Evolutionary conservation across 2,113 vertebrate genomes (phyloP).

Genomic region (Python bivittatus): DNA sequence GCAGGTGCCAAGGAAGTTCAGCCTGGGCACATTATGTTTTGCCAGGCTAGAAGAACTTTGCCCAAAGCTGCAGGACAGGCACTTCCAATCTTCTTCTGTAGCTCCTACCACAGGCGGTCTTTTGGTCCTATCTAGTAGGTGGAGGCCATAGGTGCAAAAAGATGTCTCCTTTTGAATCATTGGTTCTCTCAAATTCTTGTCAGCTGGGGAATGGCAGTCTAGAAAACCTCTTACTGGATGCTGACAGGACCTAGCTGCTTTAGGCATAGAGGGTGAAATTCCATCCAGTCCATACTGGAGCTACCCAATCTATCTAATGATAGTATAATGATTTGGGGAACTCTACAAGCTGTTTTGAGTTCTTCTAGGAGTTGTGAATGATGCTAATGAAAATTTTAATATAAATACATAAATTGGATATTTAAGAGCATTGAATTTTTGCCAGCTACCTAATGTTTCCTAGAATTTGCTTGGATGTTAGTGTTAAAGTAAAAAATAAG

Average conservation of each 20-base stretch:
- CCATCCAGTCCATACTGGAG: not conserved
- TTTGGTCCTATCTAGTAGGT: no score
- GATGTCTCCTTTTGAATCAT: not conserved
- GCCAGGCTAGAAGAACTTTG: no score
- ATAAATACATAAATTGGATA: not conserved
- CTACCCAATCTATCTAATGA: not conserved
- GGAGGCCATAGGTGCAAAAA: no score
- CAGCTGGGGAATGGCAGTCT: not conserved
- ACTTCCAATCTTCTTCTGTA: no score
- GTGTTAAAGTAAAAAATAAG: constrained; percentile 4
- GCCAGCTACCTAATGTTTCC: not conserved
- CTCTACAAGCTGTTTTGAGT: not conserved
- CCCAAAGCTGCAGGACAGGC: no score
- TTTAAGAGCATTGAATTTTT: not conserved
- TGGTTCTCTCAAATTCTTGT: not conserved
- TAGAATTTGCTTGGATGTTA: not conserved
- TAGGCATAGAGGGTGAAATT: not conserved
- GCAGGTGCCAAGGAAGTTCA: no score
- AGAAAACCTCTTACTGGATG: not conserved
- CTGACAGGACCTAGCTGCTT: not conserved
- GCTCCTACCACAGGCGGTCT: no score
- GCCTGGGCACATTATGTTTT: no score
- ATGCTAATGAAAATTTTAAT: not conserved
- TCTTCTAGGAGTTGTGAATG: not conserved
- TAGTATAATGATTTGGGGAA: not conserved